Evolutionary conservation across 2,797 vertebrate species (phyloP).

Genomic region (Oryzias sinensis): DNA sequence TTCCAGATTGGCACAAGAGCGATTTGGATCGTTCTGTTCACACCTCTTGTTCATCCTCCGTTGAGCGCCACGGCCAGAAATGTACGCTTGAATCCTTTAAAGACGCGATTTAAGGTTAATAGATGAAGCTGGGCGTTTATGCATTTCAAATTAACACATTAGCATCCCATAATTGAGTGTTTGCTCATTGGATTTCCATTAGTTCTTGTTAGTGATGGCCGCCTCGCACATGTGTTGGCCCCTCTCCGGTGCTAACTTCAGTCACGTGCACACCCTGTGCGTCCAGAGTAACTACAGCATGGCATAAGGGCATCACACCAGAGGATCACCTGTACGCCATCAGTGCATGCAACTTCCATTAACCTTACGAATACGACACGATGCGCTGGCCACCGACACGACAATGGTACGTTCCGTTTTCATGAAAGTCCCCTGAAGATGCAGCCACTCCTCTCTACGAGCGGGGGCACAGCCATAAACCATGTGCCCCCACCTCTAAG

Average conservation of each 20-base stretch:
- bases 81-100: conserved; percentile 43
- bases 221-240: too few relatives aligned
- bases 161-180: conserved; percentile 70
- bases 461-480: neutral
- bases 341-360: too few relatives aligned
- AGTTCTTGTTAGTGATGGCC: neutral
- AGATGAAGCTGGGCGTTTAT: conserved; percentile 34
- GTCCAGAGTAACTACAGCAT: too few relatives aligned
- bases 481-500: conserved; percentile 30
- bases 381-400: too few relatives aligned
- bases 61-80: conserved; percentile 19
- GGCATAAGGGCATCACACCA: too few relatives aligned
- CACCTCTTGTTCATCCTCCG: conserved; percentile 24
- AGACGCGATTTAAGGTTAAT: conserved; percentile 56
- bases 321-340: too few relatives aligned
- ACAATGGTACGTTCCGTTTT: too few relatives aligned
- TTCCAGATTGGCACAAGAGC: conserved; percentile 69
- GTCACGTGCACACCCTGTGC: too few relatives aligned
- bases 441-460: too few relatives aligned
- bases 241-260: too few relatives aligned
- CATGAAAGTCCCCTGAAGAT: too few relatives aligned
- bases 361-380: too few relatives aligned
- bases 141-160: conserved; percentile 65
- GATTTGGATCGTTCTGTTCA: conserved; percentile 56
- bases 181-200: conserved; percentile 51